These are phyloP conservation scores for Lepus timidus DNA, from an alignment of 2,113 vertebrate species.

Conservation along the genomic window DNA sequence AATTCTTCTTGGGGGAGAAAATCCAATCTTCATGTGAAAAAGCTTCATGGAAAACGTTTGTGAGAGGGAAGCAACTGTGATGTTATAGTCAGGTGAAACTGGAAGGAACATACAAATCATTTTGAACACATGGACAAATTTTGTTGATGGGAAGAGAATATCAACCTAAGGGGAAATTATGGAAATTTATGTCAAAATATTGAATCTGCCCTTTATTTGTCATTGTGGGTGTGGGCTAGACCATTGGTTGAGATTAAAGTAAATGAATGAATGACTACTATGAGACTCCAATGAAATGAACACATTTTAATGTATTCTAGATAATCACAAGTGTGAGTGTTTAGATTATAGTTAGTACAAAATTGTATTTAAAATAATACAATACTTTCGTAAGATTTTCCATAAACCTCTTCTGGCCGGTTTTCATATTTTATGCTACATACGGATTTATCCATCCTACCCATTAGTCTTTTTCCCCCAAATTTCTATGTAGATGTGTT, in stretches of 20 bases:
- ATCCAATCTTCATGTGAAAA: neutral
- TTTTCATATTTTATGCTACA: neutral
- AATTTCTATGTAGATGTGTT: neutral
- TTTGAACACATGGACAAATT: neutral
- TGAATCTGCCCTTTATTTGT: neutral
- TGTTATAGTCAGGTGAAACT: neutral
- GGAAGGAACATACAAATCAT: neutral
- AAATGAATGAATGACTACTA: neutral
- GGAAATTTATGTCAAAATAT: neutral
- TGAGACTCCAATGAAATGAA: neutral
- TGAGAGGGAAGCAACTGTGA: neutral
- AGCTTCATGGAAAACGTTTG: neutral
- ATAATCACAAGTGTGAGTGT: neutral
- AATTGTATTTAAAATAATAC: neutral
- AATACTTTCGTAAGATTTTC: neutral
- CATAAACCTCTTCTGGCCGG: neutral
- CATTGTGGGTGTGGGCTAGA: neutral
- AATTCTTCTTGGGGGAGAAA: neutral
- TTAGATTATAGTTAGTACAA: neutral
- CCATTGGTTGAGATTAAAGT: neutral
- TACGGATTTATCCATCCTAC: neutral
- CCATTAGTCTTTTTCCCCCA: neutral
- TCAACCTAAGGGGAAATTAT: neutral
- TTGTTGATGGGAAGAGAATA: neutral
- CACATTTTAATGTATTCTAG: neutral